Percentiles rank a stretch among this genome's conserved stretches.
Conservation (phyloP, 2,888 invertebrate species). For the Eristalis tenax region DNA sequence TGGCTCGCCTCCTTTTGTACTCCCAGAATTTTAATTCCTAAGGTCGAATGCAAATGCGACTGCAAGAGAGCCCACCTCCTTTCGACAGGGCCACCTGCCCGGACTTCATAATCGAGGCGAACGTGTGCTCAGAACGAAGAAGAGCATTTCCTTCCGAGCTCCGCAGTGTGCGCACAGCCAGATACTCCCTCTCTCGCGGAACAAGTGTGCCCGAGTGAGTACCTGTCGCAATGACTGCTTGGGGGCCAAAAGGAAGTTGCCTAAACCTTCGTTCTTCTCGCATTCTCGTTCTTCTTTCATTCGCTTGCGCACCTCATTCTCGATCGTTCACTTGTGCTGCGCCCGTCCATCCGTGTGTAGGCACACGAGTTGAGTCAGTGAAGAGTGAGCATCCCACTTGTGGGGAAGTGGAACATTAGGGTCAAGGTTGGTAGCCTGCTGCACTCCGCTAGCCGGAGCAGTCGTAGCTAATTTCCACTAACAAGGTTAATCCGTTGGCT, state of each 20-base stretch:
- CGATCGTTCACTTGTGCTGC: not conserved
- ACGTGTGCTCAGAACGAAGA: constrained; percentile 3
- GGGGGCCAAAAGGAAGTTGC: constrained; percentile 35
- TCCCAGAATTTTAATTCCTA: constrained; percentile 49
- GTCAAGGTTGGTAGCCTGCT: constrained; percentile 62
- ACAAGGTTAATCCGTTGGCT: constrained; percentile 64
- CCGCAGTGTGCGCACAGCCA: not conserved
- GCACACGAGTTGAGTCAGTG: not conserved
- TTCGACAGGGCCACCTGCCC: constrained; percentile 15
- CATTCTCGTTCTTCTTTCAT: constrained; percentile 14
- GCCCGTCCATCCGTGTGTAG: not conserved
- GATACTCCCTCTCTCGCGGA: not conserved
- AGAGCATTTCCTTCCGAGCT: constrained; percentile 29
- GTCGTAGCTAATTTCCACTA: constrained; percentile 52
- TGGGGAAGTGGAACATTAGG: constrained; percentile 54
- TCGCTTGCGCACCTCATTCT: constrained; percentile 15
- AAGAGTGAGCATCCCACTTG: constrained; percentile 15
- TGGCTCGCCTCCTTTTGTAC: constrained; percentile 7
- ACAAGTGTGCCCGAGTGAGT: not conserved
- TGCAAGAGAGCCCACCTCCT: constrained; percentile 18
- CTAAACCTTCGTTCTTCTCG: constrained; percentile 6
- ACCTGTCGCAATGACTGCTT: constrained; percentile 6
- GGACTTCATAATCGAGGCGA: constrained; percentile 20
- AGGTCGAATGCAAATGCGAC: constrained; percentile 61
- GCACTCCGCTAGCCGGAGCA: constrained; percentile 10